Evolutionary conservation across 53 echinoderm and acorn worm genomes (phyloP).

Genomic region (Holothuria leucospilota): DNA sequence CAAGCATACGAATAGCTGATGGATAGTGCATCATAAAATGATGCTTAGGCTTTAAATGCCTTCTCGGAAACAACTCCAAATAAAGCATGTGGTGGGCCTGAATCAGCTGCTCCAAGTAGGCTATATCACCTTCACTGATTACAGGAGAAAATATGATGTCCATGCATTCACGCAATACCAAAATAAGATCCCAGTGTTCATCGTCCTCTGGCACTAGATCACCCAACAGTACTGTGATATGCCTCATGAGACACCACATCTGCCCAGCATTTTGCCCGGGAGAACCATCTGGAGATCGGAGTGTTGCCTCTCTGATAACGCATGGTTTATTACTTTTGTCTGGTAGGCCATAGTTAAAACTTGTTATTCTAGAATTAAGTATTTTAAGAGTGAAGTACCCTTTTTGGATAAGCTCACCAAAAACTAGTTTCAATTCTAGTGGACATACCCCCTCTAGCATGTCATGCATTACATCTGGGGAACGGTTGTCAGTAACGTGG

Average conservation of each 20-base stretch:
- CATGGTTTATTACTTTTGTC: constrained; percentile 60
- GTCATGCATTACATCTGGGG: constrained; percentile 68
- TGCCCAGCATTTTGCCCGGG: constrained; percentile 59
- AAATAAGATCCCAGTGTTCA: constrained; percentile 59
- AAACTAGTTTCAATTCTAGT: constrained; percentile 60
- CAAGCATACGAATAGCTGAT: constrained; percentile 36
- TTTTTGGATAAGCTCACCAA: constrained; percentile 37
- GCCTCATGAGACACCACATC: constrained; percentile 68
- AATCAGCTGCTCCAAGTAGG: constrained; percentile 59
- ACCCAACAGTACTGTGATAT: constrained; percentile 51
- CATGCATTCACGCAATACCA: constrained; percentile 45
- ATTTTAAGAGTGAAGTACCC: constrained; percentile 39
- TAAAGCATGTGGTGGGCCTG: constrained; percentile 61
- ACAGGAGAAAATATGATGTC: constrained; percentile 52
- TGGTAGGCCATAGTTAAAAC: constrained; percentile 59
- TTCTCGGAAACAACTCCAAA: constrained; percentile 56
- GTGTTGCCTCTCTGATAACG: not conserved
- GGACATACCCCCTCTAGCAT: constrained; percentile 57
- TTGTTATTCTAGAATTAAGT: constrained; percentile 56
- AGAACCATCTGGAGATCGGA: constrained; percentile 52
- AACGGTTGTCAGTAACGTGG: constrained; percentile 44
- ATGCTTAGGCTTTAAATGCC: constrained; percentile 69
- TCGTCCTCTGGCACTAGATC: constrained; percentile 55
- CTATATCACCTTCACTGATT: constrained; percentile 46
- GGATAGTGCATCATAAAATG: constrained; percentile 68